Conservation (phyloP, 2,797 vertebrate genomes). For the Onychomys torridus region DNA sequence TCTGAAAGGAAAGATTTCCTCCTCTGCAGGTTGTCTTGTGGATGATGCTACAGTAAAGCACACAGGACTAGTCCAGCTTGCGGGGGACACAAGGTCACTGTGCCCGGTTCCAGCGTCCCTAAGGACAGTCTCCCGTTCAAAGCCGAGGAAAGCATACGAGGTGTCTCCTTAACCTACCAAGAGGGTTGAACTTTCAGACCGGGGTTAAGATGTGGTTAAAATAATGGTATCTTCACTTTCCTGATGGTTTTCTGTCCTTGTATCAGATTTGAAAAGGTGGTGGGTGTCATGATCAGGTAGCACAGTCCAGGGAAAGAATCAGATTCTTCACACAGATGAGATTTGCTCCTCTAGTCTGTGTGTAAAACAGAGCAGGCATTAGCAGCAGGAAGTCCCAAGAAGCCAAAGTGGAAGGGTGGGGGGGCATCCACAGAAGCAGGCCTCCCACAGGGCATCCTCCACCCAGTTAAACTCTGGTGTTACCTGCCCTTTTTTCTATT, state of each 20-base stretch:
- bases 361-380: not conserved
- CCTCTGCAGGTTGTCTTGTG: fast-evolving
- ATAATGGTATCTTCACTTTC: not conserved
- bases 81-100: fast-evolving
- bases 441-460: too few species aligned
- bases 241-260: too few species aligned
- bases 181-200: fast-evolving
- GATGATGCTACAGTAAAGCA: not conserved
- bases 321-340: not conserved
- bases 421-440: not conserved
- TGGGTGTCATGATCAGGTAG: not conserved
- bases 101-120: not conserved
- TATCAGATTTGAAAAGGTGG: fast-evolving
- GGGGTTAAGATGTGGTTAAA: not conserved
- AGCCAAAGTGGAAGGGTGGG: not conserved
- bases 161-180: not conserved
- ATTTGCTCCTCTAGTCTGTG: not conserved
- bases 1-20: not conserved
- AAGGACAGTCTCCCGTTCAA: fast-evolving
- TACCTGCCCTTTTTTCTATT: not conserved
- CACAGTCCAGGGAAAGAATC: too few species aligned
- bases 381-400: not conserved
- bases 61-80: fast-evolving
- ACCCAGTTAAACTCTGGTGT: too few species aligned
- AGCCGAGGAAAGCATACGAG: not conserved